Base-by-base conservation (phyloP, 2,113 vertebrate genomes). In the Pterophyllum scalare region DNA sequence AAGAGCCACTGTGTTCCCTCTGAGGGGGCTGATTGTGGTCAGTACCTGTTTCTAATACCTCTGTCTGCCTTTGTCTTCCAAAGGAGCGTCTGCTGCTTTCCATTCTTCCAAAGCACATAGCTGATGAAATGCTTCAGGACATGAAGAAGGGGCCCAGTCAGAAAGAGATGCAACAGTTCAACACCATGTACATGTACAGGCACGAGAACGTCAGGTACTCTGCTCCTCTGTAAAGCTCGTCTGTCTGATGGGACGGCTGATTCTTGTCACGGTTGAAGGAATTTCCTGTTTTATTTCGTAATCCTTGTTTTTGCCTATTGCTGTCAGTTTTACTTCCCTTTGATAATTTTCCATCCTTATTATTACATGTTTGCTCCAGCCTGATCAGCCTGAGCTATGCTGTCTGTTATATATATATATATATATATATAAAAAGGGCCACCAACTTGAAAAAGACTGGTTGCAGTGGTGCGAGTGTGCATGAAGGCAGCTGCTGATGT, bases 141-240 rank as follows among this genome's bases (percentile, higher is more conserved):
- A 99, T 99, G 98, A 99, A 99, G 95, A 99, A 99, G 82, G 98
- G 98, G 35, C 96, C 97, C 12, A 97, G 97, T 87, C 97, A 99
- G 94, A 99, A 98, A 85, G 98, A 99, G 94, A 97, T 98, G 96
- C 98, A 99, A 92, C 98, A 99, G 95, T 99, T 99, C 89, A 99
- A 98, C 95, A 99, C 98, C 89, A 99, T 99, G 98, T 99, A 99
- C 94, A 99, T 99, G 98, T 98, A 99, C 89, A 96, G 98, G 0
- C 98, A 99, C 0, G 98, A 99, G 93, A 98, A 96, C 11, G 95
- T 96, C 93, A 96, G 95, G 95, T 96, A 90, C 82, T 12, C 4
- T 33, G 6, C 5, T 67, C 77, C 20, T 67, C 9, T 61, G 35
- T n/a, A 3, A 12, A 38, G 28, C 24, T n/a, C 57, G 38, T 12